phyloP scores from a whole-genome alignment of 2,797 vertebrate genomes.

The Siniperca undulata region DNA sequence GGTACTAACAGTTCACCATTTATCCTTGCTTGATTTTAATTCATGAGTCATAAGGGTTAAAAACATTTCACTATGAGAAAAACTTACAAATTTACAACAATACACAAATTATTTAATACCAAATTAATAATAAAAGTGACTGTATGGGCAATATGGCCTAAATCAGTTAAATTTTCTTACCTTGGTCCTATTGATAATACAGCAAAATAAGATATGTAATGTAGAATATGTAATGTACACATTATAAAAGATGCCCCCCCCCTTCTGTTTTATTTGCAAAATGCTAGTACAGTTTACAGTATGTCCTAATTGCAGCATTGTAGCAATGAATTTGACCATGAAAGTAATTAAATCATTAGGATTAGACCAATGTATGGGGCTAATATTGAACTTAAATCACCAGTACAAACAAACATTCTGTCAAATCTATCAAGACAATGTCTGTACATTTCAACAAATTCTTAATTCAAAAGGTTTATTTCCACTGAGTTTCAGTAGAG shows the following conservation, averaged over 20 bases:
- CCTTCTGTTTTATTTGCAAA: neutral
- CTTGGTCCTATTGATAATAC: neutral
- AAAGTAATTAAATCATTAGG: neutral
- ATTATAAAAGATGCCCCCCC: too few species aligned
- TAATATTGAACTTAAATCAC: neutral
- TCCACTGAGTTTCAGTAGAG: neutral
- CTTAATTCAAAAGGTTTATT: neutral
- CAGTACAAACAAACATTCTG: neutral
- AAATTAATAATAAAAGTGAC: neutral
- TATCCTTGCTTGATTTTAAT: neutral
- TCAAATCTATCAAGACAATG: neutral
- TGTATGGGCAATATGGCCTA: neutral
- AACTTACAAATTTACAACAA: neutral
- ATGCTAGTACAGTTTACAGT: neutral
- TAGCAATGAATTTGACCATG: neutral
- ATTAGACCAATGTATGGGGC: neutral
- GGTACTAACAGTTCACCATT: slow-evolving; percentile 28
- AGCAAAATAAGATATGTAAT: neutral
- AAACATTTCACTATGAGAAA: neutral
- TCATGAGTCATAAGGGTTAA: neutral
- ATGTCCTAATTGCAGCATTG: neutral
- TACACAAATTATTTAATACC: neutral
- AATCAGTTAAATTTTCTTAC: neutral
- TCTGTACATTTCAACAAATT: neutral
- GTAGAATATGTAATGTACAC: too few species aligned